phyloP scores from a whole-genome alignment of 2,888 invertebrate species.

The Idaea biselata region DNA sequence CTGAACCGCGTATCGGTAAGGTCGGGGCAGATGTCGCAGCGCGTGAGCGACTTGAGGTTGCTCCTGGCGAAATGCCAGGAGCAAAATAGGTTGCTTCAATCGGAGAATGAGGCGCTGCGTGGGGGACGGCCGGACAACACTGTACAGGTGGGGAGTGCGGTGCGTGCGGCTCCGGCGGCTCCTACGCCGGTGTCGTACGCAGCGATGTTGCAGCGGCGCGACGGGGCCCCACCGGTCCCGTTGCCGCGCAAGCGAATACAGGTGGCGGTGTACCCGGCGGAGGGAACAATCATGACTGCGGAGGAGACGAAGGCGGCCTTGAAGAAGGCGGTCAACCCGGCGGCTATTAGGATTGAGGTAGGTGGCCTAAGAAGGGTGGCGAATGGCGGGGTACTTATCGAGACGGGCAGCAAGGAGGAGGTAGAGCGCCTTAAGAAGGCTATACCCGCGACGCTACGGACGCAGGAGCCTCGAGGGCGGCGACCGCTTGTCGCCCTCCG shows the following conservation, averaged over 20 bases:
- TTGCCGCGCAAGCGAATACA: too few species aligned
- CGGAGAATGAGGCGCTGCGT: too few species aligned
- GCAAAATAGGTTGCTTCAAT: too few species aligned
- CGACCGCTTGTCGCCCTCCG: conserved; percentile 10
- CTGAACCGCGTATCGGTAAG: not conserved
- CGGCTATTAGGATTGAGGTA: not conserved
- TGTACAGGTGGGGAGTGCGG: too few species aligned
- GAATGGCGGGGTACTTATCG: conserved; percentile 17
- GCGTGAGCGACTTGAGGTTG: too few species aligned
- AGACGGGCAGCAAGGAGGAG: conserved; percentile 7
- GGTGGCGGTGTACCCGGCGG: not conserved
- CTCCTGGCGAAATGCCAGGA: too few species aligned
- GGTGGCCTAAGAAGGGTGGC: conserved; percentile 13
- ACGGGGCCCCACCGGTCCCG: not conserved
- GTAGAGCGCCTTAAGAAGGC: conserved; percentile 13
- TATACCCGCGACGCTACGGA: conserved; percentile 7
- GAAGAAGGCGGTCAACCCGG: too few species aligned
- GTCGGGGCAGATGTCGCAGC: conserved; percentile 17
- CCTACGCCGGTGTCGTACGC: not conserved
- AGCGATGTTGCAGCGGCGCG: not conserved
- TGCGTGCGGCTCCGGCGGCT: too few species aligned
- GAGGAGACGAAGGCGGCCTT: too few species aligned
- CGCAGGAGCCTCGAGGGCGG: conserved; percentile 8
- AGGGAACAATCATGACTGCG: too few species aligned
- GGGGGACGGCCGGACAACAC: too few species aligned